These are phyloP conservation scores for Drosophila leontia DNA, from an alignment of 1,140 invertebrate genomes.

Conservation along the genomic window DNA sequence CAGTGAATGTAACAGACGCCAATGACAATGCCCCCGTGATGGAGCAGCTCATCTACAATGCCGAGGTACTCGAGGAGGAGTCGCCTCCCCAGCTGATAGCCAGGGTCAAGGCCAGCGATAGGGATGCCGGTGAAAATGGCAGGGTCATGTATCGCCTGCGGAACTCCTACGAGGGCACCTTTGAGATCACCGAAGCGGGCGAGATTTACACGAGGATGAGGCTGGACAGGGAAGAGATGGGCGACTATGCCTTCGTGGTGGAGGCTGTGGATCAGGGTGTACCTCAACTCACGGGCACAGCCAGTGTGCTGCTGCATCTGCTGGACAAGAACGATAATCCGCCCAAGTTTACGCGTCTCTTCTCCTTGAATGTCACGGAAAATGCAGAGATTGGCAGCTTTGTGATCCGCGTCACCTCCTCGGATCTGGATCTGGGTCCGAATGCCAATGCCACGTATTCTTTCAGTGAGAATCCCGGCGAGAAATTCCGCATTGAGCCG, in stretches of 20 bases:
- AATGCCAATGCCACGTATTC: slow-evolving; percentile 96
- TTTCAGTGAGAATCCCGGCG: slow-evolving; percentile 94
- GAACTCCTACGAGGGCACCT: slow-evolving; percentile 91
- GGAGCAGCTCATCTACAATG: slow-evolving; percentile 92
- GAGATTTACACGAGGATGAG: slow-evolving; percentile 93
- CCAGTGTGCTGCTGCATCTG: slow-evolving; percentile 93
- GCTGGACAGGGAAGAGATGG: slow-evolving; percentile 95
- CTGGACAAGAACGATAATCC: slow-evolving; percentile 98
- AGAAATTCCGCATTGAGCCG: slow-evolving; percentile 95
- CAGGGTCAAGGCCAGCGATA: slow-evolving; percentile 93
- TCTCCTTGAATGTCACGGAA: slow-evolving; percentile 97
- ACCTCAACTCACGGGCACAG: slow-evolving; percentile 92
- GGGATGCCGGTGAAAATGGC: slow-evolving; percentile 94
- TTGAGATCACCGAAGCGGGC: slow-evolving; percentile 93
- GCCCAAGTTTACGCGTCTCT: slow-evolving; percentile 95
- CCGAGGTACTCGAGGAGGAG: slow-evolving; percentile 94
- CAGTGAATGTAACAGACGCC: slow-evolving; percentile 94
- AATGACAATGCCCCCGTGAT: slow-evolving; percentile 97
- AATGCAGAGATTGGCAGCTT: slow-evolving; percentile 96
- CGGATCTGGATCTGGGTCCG: slow-evolving; percentile 93
- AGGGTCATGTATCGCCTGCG: slow-evolving; percentile 92
- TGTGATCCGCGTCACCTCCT: slow-evolving; percentile 96
- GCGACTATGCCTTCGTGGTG: slow-evolving; percentile 93
- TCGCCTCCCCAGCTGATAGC: slow-evolving; percentile 92
- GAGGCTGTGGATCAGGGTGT: slow-evolving; percentile 95